phyloP scores from a whole-genome alignment of 2,888 invertebrate species.

The Clepsis dumicolana region DNA sequence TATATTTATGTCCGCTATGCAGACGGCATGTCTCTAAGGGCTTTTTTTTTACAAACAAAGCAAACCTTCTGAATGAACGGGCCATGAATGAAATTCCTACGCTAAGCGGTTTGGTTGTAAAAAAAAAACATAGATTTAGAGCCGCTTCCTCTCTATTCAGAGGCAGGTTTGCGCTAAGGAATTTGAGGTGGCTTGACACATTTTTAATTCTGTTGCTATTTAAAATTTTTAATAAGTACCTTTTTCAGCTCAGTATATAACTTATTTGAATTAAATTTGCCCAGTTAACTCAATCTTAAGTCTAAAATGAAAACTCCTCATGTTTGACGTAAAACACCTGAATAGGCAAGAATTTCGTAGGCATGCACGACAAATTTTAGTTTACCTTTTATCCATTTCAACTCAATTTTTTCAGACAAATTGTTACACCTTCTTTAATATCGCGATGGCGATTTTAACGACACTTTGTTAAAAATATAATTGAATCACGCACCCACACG shows the following conservation, averaged over 20 bases:
- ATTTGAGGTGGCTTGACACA: constrained; percentile 49
- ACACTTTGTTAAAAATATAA: constrained; percentile 73
- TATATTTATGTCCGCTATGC: constrained; percentile 63
- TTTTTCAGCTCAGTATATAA: too few relatives aligned
- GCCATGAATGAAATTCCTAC: constrained; percentile 79
- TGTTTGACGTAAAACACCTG: too few relatives aligned
- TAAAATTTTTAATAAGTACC: background rate
- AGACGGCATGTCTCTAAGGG: constrained; percentile 80
- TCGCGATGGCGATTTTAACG: constrained; percentile 46
- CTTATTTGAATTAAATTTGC: too few relatives aligned
- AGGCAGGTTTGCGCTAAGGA: constrained; percentile 57
- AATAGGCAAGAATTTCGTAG: too few relatives aligned
- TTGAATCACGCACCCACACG: constrained; percentile 67
- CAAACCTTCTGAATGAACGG: constrained; percentile 67
- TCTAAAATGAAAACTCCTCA: too few relatives aligned
- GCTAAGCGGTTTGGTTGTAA: constrained; percentile 66
- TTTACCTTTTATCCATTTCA: background rate
- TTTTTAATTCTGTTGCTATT: background rate
- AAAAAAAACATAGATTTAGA: constrained; percentile 62
- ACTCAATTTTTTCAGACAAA: constrained; percentile 15
- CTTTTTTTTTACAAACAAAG: constrained; percentile 69
- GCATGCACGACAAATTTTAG: background rate
- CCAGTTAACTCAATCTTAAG: too few relatives aligned
- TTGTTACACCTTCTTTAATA: constrained; percentile 22
- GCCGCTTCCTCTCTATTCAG: constrained; percentile 68